Evolutionary conservation across 2,113 vertebrate genomes (phyloP).

Genomic region (Leucopsar rothschildi): DNA sequence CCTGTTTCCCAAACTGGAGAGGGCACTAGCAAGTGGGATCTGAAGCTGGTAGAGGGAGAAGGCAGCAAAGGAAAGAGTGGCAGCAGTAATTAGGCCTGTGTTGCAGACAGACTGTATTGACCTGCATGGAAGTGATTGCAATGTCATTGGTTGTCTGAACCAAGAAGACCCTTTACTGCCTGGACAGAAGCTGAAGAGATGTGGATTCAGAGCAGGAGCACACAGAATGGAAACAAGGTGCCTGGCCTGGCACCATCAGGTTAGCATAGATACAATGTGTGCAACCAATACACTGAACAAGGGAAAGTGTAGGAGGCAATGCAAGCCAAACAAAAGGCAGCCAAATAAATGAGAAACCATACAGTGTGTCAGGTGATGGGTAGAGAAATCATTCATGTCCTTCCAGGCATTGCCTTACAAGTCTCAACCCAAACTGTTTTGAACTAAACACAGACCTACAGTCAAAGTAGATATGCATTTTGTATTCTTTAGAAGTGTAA

Average conservation of each 20-base stretch:
- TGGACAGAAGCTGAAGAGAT: neutral
- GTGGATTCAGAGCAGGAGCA: neutral
- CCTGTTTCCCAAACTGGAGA: neutral
- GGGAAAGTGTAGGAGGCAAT: neutral
- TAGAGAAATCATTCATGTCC: neutral
- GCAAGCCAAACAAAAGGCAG: neutral
- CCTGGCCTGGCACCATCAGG: neutral
- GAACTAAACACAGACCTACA: neutral
- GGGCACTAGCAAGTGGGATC: neutral
- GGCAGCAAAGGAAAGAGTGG: neutral
- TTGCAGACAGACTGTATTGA: neutral
- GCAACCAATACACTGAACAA: neutral
- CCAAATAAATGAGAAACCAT: neutral
- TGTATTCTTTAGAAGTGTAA: neutral
- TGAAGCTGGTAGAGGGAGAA: neutral
- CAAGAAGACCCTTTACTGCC: neutral
- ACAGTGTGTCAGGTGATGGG: neutral
- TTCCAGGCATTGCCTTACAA: accelerated
- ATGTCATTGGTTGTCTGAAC: neutral
- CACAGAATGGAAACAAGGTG: neutral
- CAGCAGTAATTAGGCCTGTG: neutral
- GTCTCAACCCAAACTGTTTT: neutral
- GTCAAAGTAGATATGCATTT: neutral
- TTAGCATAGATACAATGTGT: neutral
- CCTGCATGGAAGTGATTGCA: neutral